A percentile compares a stretch with the other conserved stretches of the same genome.
Conservation (phyloP, 2,888 invertebrate genomes). For the Acanthosepion esculentum region DNA sequence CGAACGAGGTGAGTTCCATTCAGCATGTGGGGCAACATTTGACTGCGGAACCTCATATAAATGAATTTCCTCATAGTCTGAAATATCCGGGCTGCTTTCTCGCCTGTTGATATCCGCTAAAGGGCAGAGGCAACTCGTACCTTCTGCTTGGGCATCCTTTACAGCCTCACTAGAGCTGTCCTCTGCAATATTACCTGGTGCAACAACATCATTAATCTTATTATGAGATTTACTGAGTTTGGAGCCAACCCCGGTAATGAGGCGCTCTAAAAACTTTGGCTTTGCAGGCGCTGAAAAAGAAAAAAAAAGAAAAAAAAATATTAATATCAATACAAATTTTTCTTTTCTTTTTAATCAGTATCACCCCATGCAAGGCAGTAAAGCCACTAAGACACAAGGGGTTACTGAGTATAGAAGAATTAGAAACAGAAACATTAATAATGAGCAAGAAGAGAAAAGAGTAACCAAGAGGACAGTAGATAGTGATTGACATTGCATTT, state of each 20-base stretch:
- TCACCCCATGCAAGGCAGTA: no score
- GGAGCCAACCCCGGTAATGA: constrained; percentile 61
- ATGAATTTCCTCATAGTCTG: background rate
- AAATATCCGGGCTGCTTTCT: background rate
- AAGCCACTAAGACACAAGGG: no score
- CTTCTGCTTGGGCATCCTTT: constrained; percentile 39
- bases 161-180: background rate
- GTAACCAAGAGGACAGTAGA: no score
- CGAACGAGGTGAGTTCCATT: constrained; percentile 51
- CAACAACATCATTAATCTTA: constrained; percentile 36
- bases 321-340: background rate
- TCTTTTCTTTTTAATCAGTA: no score
- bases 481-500: no score
- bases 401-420: no score
- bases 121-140: background rate
- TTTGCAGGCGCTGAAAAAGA: constrained; percentile 65
- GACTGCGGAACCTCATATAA: constrained; percentile 25
- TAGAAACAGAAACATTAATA: no score
- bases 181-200: constrained; percentile 24
- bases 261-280: constrained; percentile 67
- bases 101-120: background rate
- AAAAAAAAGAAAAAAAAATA: constrained; percentile 47
- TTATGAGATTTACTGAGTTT: constrained; percentile 54
- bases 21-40: background rate
- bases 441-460: no score